These are phyloP conservation scores for Augiades crinisus DNA, from an alignment of 2,888 invertebrate species.

Conservation along the genomic window DNA sequence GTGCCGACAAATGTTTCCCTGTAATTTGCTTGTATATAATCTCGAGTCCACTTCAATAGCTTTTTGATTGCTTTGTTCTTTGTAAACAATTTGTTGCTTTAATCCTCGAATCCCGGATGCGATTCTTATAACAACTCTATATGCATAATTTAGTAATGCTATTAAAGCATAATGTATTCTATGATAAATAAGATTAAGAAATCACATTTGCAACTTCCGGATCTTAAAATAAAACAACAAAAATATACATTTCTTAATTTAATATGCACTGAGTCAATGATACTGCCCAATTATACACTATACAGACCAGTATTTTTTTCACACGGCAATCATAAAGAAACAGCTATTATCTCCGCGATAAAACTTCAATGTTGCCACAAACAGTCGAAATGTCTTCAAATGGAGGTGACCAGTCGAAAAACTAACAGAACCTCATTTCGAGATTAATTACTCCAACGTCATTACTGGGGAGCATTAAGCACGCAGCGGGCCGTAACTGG, in stretches of 20 bases:
- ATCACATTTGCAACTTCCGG: background rate
- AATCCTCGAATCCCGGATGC: too few species aligned
- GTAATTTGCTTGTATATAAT: too few species aligned
- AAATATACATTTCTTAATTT: background rate
- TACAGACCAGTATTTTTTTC: conserved; percentile 52
- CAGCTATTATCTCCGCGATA: conserved; percentile 58
- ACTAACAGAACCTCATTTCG: conserved; percentile 54
- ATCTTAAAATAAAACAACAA: background rate
- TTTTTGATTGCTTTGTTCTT: too few species aligned
- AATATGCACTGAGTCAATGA: conserved; percentile 2
- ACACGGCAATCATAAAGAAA: conserved; percentile 64
- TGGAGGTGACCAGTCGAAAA: conserved; percentile 30
- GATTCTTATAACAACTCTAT: too few species aligned
- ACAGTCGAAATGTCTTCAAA: conserved; percentile 29
- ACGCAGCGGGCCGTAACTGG: conserved; percentile 51
- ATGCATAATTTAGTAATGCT: too few species aligned
- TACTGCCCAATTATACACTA: conserved; percentile 41
- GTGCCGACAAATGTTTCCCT: too few species aligned
- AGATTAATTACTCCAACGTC: conserved; percentile 59
- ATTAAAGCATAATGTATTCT: too few species aligned
- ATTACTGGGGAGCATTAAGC: conserved; percentile 64
- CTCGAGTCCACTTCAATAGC: too few species aligned
- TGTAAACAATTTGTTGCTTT: too few species aligned
- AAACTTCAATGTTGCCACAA: conserved; percentile 33
- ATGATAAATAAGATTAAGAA: too few species aligned